Base-by-base conservation (phyloP, 1,140 invertebrate species). In the Calliopsis andreniformis region DNA sequence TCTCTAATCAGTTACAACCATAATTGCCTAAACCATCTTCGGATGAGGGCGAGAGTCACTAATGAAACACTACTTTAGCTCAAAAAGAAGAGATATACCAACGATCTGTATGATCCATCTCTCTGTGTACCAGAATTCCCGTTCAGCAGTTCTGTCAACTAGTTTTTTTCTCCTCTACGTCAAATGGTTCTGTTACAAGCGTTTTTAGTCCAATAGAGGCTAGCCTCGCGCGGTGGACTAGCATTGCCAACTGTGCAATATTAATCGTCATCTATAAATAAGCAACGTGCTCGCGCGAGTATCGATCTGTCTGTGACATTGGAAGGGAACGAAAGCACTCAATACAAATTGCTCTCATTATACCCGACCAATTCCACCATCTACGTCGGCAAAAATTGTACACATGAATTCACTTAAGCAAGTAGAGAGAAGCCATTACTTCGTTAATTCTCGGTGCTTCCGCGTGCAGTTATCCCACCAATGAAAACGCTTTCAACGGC, bases 401-500 rank as follows among this genome's bases (percentile, higher is more conserved):
- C 32, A 25, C 32, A 73, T 61, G 53, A 73, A 78, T 73, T 43
- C 47, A 78, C 53, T 67, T 55, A 67, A 62, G 23, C 71, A 55
- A 42, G 32, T 53, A 68, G 61, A 28, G 61, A 28, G 35, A 70
- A 47, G 23, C 43, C 77, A 39, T 42, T 49, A 23, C 23, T 39
- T 58, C 43, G 64, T 35, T 76, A 70, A 69, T 76, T 61, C 58
- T 35, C 43, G 58, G 69, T n/a, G 45, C 35, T 70, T 76, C 43
- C 51, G 56, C 10, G n/a, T n/a, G 23, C 42, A 23, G 49, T 28
- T 49, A 51, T 61, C 23, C 25, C 28, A 45, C 56, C 53, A 45
- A 63, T 73, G 53, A 25, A 64, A 59, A 59, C 25, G 61, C 62
- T 77, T 77, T 56, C 28, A 77, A 67, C 66, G 66, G 68, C 51